These are phyloP conservation scores for Erythrocercus mccallii DNA, from an alignment of 2,113 vertebrate genomes.

Conservation along the genomic window DNA sequence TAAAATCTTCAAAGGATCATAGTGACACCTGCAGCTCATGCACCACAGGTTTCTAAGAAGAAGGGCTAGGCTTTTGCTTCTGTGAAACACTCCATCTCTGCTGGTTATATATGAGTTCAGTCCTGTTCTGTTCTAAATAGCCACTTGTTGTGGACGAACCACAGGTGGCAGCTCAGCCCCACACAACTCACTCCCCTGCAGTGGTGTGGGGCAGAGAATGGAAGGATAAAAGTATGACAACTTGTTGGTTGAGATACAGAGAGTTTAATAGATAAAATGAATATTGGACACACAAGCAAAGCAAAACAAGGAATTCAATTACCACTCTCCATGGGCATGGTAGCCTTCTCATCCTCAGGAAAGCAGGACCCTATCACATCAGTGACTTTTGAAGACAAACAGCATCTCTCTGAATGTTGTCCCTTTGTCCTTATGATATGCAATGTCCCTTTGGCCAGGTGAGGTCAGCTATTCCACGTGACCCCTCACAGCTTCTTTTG, in stretches of 20 bases:
- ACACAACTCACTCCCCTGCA: accelerated
- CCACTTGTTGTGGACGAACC: neutral
- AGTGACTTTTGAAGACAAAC: neutral
- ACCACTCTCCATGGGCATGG: neutral
- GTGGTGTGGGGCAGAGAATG: neutral
- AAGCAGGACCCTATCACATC: accelerated
- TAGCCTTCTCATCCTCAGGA: neutral
- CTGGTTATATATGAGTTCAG: neutral
- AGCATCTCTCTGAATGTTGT: accelerated
- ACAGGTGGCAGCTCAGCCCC: neutral
- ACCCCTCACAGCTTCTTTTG: neutral
- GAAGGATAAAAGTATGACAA: neutral
- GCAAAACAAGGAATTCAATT: neutral
- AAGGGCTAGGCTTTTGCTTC: neutral
- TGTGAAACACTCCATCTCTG: neutral
- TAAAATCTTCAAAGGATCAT: neutral
- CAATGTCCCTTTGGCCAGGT: neutral
- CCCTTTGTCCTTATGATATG: neutral
- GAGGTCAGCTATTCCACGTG: neutral
- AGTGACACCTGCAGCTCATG: neutral
- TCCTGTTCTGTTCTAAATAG: neutral
- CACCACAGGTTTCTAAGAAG: neutral
- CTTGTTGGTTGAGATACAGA: neutral
- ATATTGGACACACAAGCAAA: accelerated
- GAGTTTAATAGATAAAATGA: neutral